Base-by-base conservation (phyloP, 2,113 vertebrate genomes). In the Ibidorhyncha struthersii region DNA sequence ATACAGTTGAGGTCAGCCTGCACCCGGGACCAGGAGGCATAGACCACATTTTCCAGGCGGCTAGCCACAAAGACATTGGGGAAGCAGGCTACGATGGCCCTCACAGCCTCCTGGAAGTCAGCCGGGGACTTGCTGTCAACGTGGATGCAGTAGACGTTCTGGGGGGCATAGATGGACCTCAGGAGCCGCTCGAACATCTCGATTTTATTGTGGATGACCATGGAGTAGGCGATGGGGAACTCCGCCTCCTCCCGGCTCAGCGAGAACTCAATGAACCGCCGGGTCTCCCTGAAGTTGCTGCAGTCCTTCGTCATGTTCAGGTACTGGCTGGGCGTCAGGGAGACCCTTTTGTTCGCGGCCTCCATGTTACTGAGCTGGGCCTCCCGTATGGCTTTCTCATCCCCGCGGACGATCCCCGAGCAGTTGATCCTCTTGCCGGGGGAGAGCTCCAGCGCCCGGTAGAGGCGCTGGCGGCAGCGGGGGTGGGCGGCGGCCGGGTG, bases 1-100 rank as follows among this genome's bases (percentile, higher is more conserved):
- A 99, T 99, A 90, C 99, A 99, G 96, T 99, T 99, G 53, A 99
- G 94, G 89, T 99, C 99, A 0, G 99, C 99, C 94, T 99, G 99
- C n/a, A 99, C 98, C 66, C 99, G 94, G 58, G 98, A 99, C 99
- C 99, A 99, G 5, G 99, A 98, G 16, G 99, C 99, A 2, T 99
- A 99, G 16, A 99, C 59, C 45, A 99, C 99, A 0, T 9, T 81
- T 32, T 99, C 99, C 87, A 98, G 90, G 62, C 97, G 99, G 65
- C 97, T 99, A 30, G 99, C 98, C 66, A 99, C 32, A 93, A 99
- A 99, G n/a, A 99, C 99, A 4, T 99, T 99, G 8, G 98, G 96
- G 73, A 99, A 98, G 93, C 99, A 99, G 32, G 98, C 98, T 2
- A 23, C 92, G 4, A 99, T 99, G 9, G 97, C 98, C 36, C 72